These are phyloP conservation scores for Dendrolimus punctatus DNA, from an alignment of 1,140 invertebrate genomes.

Conservation along the genomic window DNA sequence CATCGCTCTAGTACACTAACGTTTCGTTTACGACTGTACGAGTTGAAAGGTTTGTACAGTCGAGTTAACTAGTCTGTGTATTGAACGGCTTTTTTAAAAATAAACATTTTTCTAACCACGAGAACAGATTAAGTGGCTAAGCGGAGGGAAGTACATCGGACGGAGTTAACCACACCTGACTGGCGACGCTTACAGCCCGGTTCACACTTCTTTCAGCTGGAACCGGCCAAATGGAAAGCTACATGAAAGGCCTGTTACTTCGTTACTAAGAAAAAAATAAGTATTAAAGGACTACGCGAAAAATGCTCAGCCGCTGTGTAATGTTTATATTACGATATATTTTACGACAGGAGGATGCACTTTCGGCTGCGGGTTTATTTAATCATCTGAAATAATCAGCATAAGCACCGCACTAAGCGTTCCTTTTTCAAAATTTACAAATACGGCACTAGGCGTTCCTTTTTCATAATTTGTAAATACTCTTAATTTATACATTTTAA, in stretches of 20 bases:
- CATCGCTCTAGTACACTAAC: no score
- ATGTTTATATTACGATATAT: constrained; percentile 9
- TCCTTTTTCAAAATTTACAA: no score
- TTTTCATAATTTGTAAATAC: no score
- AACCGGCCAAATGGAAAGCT: constrained; percentile 58
- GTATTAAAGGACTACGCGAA: constrained; percentile 26
- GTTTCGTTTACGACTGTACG: constrained; percentile 9
- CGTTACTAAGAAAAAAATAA: constrained; percentile 50
- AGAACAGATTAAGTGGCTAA: constrained; percentile 53
- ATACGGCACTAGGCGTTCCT: no score
- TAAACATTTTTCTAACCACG: constrained; percentile 57
- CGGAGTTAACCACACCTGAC: constrained; percentile 55
- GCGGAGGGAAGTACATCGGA: constrained; percentile 34
- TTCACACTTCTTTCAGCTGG: constrained; percentile 62
- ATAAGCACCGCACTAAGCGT: no score
- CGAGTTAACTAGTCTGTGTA: no score
- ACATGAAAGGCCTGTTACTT: constrained; percentile 65
- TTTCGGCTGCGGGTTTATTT: no score
- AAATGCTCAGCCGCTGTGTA: constrained; percentile 19
- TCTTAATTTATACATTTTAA: no score
- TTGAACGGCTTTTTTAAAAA: constrained; percentile 29
- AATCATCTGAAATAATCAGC: no score
- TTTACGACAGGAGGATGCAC: no score
- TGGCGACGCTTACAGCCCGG: constrained; percentile 48
- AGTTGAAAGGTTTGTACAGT: constrained; percentile 16